Conservation (phyloP, 1,140 invertebrate species). For the Zeugodacus cucurbitae region DNA sequence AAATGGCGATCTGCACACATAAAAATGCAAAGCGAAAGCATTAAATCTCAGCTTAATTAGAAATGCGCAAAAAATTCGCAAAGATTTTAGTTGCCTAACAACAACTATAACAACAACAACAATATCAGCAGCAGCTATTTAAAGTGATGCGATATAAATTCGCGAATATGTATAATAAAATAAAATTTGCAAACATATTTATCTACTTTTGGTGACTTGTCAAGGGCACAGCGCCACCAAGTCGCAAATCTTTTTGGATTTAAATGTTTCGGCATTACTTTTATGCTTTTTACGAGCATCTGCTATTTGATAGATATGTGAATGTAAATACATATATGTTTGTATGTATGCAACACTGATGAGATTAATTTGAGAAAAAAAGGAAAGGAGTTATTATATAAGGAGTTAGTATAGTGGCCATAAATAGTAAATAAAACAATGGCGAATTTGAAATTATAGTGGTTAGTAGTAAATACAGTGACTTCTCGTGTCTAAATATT, state of each 20-base stretch:
- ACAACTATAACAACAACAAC: neutral
- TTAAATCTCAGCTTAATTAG: constrained; percentile 20
- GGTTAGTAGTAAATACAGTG: too few relatives aligned
- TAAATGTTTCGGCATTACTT: neutral
- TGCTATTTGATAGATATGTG: too few relatives aligned
- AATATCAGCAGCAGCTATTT: too few relatives aligned
- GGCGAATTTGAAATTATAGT: too few relatives aligned
- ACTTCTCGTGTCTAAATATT: too few relatives aligned
- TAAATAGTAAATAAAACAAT: too few relatives aligned
- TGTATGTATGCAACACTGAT: too few relatives aligned
- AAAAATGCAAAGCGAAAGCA: constrained; percentile 18
- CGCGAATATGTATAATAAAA: neutral
- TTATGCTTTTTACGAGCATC: too few relatives aligned
- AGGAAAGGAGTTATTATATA: too few relatives aligned
- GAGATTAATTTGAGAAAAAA: too few relatives aligned
- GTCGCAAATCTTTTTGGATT: neutral
- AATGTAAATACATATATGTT: too few relatives aligned
- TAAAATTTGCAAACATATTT: neutral
- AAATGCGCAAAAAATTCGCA: neutral
- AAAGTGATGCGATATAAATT: neutral
- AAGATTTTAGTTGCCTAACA: neutral
- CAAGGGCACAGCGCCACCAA: neutral
- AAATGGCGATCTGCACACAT: neutral
- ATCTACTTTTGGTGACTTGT: neutral
- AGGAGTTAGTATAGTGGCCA: too few relatives aligned